Evolutionary conservation across 2,888 invertebrate species (phyloP), one percentile per base, ranked within the genome.

Genomic region (Hesperia comma): DNA sequence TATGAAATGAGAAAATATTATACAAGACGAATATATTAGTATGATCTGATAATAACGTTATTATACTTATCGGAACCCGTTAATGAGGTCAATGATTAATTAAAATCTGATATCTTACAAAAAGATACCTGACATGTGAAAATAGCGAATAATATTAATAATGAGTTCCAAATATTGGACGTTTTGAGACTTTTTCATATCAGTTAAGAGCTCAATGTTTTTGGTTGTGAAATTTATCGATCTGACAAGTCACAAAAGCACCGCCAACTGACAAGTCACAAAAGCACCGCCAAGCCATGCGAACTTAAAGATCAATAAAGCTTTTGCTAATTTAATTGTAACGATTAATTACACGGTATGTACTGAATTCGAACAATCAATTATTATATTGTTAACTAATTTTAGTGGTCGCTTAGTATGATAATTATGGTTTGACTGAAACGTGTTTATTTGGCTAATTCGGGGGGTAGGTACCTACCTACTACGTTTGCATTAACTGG

Each of bases 191-290:
- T 19, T 32, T 66, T 60, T 69, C 58, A 70, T 72, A 70, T 61
- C 66, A 64, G 70, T 70, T 71, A 55, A 17, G 61, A 63, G 75
- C 74, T 75, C 75, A 76, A 75, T 55, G 58, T 73, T 68, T 75
- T 73, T 64, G 72, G 74, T 74, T 75, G 75, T 75, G 75, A 70
- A 71, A 63, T 43, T 54, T 58, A 56, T 69, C 61, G n/a, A 12
- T 26, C 12, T 21, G 12, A 19, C 5, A 41, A n/a, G 67, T 4
- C 26, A 26, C n/a, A n/a, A n/a, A n/a, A 61, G 3, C 51, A 61
- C 43, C 41, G 62, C 54, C 43, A 55, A 15, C 26, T 26, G 26
- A 2, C 26, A 26, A 26, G 26, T 26, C 26, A 5, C 5, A n/a
- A n/a, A n/a, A 61, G 3, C 51, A 61, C 43, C 41, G 62, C 54